Evolutionary conservation across 2,113 vertebrate species (phyloP).

Genomic region (Toxostoma redivivum): DNA sequence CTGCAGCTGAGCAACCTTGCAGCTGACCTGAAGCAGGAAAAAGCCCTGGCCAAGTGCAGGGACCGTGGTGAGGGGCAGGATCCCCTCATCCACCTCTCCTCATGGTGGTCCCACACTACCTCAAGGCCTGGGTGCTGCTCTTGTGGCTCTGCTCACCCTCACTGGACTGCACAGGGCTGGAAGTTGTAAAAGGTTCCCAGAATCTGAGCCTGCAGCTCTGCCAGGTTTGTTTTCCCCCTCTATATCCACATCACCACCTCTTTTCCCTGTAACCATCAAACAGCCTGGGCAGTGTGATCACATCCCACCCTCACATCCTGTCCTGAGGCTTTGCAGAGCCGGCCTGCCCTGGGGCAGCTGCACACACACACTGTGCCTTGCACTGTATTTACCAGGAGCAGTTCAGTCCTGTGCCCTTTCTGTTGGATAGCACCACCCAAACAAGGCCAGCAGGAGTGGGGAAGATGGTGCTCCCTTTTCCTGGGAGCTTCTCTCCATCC

Average conservation of each 20-base stretch:
- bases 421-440: slow-evolving; percentile 16
- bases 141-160: not conserved
- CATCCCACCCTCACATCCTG: not conserved
- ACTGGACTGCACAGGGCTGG: not conserved
- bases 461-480: not conserved
- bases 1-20: not conserved
- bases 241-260: not conserved
- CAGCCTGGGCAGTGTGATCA: not conserved
- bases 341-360: not conserved
- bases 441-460: not conserved
- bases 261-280: not conserved
- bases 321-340: not conserved
- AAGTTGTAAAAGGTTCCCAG: not conserved
- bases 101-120: not conserved
- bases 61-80: rapidly evolving
- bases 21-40: not conserved
- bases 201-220: not conserved
- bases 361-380: not conserved
- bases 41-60: not conserved
- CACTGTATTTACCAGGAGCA: slow-evolving; percentile 31
- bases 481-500: not conserved
- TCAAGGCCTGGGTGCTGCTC: not conserved
- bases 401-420: slow-evolving; percentile 5
- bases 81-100: not conserved
- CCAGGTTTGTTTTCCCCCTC: not conserved